Percentiles rank a stretch among this genome's conserved stretches.
phyloP scores from a whole-genome alignment of 2,888 invertebrate species.

The Cantharis rufa region DNA sequence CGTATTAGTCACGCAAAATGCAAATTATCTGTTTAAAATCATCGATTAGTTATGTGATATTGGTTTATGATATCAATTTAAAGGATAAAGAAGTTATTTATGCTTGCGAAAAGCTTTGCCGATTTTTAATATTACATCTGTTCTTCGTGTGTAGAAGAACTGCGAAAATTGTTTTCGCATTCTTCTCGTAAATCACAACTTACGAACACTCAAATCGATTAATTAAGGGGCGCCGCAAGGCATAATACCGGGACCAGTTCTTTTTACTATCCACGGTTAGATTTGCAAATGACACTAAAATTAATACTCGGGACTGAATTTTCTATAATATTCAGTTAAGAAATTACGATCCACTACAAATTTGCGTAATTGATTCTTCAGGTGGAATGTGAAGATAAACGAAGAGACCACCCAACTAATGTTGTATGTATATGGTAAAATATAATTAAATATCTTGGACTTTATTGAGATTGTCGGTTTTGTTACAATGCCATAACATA shows the following conservation, averaged over 20 bases:
- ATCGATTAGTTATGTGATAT: neutral
- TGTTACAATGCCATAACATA: neutral
- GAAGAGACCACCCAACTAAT: neutral
- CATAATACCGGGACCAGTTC: neutral
- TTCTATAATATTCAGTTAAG: neutral
- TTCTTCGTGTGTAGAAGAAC: neutral
- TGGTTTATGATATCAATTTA: neutral
- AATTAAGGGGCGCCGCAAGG: neutral
- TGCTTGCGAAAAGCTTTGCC: neutral
- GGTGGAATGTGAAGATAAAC: neutral
- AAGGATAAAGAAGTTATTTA: neutral
- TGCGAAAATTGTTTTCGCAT: neutral
- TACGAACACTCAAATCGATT: neutral
- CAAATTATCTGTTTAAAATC: neutral
- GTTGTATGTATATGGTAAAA: neutral
- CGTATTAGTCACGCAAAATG: constrained; percentile 1
- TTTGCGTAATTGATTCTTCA: neutral
- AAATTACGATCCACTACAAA: neutral
- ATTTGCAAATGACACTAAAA: neutral
- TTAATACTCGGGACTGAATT: neutral
- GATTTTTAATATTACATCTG: neutral
- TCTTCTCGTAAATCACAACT: neutral
- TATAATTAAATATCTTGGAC: neutral
- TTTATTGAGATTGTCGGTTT: neutral
- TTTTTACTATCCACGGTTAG: neutral